phyloP scores from a whole-genome alignment of 2,888 invertebrate species.

The Ischnura elegans region DNA sequence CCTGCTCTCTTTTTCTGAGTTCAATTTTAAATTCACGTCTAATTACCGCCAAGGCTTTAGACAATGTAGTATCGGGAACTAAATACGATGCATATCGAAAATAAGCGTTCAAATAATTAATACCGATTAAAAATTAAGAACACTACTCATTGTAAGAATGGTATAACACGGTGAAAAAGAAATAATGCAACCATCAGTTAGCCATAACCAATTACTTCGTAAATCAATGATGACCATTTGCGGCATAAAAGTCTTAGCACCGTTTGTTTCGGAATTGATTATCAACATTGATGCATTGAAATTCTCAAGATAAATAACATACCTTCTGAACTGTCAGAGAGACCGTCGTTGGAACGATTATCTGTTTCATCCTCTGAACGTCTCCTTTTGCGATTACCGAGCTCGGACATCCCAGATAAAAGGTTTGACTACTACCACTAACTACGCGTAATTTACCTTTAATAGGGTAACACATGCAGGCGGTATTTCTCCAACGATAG shows the following conservation, averaged over 20 bases:
- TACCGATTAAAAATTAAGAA: neutral
- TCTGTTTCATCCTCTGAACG: slow-evolving; percentile 24
- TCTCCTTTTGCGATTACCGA: slow-evolving; percentile 37
- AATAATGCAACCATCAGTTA: no score
- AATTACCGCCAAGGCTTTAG: slow-evolving; percentile 78
- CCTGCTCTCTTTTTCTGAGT: slow-evolving; percentile 84
- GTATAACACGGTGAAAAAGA: no score
- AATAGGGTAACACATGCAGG: neutral
- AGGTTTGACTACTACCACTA: neutral
- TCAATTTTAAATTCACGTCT: slow-evolving; percentile 87
- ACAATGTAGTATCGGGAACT: neutral
- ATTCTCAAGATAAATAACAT: neutral
- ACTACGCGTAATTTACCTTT: neutral
- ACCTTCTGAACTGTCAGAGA: neutral
- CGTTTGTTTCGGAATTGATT: neutral
- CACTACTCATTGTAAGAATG: no score
- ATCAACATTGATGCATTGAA: neutral
- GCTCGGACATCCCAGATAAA: neutral
- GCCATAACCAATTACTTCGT: no score
- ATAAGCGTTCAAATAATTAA: no score
- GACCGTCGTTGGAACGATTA: neutral
- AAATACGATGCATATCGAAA: neutral
- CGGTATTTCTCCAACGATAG: neutral
- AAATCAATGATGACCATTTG: no score
- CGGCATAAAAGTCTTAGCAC: neutral